Percentiles rank a stretch among this genome's conserved stretches.
These are phyloP conservation scores for Catostylus mosaicus DNA, from an alignment of 30 jellyfish, hydroid and myxozoan genomes.

Conservation along the genomic window DNA sequence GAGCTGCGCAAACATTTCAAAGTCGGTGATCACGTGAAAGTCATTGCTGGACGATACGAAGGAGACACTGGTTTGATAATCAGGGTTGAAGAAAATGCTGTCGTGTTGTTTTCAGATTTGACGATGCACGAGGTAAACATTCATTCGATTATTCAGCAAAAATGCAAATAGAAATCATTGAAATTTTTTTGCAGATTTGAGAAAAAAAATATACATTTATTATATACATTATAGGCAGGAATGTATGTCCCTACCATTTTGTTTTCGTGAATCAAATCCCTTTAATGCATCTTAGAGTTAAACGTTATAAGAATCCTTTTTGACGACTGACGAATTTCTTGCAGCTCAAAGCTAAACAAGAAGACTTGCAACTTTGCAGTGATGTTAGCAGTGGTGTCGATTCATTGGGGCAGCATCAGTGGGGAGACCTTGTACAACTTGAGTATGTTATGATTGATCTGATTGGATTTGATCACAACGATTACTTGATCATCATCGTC, in stretches of 20 bases:
- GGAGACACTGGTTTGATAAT: conserved; percentile 98
- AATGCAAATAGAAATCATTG: too few species aligned
- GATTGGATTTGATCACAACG: background rate
- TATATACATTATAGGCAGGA: too few species aligned
- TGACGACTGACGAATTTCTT: background rate
- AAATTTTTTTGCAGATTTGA: too few species aligned
- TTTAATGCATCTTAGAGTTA: too few species aligned
- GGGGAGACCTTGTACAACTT: conserved; percentile 94
- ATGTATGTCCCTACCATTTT: too few species aligned
- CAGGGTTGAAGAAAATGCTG: conserved; percentile 85
- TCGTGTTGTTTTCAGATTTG: conserved; percentile 84
- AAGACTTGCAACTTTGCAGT: conserved; percentile 90
- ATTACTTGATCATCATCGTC: background rate
- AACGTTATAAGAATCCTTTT: too few species aligned
- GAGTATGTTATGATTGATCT: conserved; percentile 59
- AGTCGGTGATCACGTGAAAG: conserved; percentile 98
- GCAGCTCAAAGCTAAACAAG: conserved; percentile 67
- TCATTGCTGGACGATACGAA: conserved; percentile 85
- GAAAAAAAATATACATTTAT: too few species aligned
- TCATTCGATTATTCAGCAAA: too few species aligned
- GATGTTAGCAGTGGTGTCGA: conserved; percentile 98
- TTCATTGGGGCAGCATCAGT: conserved; percentile 97
- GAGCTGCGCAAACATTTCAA: conserved; percentile 89
- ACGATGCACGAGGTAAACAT: conserved; percentile 87
- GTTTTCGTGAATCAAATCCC: too few species aligned